Evolutionary conservation across 2,113 vertebrate species (phyloP).

Genomic region (Puntigrus tetrazona): DNA sequence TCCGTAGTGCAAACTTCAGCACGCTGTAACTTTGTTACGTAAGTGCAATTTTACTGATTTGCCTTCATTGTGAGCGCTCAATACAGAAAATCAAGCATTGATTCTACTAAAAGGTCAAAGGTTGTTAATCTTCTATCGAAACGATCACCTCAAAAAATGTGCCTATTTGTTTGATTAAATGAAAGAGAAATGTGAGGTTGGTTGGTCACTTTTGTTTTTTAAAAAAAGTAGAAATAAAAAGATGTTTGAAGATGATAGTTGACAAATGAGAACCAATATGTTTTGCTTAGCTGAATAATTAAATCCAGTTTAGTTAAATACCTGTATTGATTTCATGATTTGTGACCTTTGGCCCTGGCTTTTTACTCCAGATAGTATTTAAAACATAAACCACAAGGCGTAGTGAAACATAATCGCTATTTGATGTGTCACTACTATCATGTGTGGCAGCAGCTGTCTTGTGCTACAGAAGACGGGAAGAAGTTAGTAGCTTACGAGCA

Average conservation of each 20-base stretch:
- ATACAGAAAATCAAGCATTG: neutral
- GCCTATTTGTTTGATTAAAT: neutral
- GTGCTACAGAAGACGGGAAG: neutral
- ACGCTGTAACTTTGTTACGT: neutral
- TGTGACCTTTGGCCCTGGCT: neutral
- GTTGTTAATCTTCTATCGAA: neutral
- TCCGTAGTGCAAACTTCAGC: neutral
- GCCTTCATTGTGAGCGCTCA: neutral
- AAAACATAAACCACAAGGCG: conserved; percentile 11
- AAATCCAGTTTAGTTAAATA: neutral
- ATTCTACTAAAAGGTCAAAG: neutral
- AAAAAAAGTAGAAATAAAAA: neutral
- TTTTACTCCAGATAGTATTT: neutral
- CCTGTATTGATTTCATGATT: neutral
- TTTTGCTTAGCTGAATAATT: neutral
- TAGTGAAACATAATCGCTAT: neutral
- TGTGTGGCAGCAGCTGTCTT: conserved; percentile 7
- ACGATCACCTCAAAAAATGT: neutral
- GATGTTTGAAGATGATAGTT: neutral
- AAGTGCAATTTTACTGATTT: neutral
- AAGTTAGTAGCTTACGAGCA: neutral
- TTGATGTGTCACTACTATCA: neutral
- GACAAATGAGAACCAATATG: neutral
- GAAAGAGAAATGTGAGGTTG: neutral
- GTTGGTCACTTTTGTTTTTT: neutral